Base-by-base conservation (phyloP, 2,113 vertebrate genomes). In the Ceyx melanurus region DNA sequence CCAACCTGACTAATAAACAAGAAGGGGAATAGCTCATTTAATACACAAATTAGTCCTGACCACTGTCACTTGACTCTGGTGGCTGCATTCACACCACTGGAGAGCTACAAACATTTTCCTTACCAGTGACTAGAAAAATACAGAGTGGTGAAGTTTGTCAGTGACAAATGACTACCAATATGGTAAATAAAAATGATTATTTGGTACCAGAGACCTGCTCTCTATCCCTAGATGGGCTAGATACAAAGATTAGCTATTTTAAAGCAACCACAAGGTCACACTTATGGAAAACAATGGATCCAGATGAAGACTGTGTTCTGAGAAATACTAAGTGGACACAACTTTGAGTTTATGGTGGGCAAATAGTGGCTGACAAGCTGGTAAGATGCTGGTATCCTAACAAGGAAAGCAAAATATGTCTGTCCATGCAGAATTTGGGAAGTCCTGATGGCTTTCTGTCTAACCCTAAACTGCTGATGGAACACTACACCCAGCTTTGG, bases 1-100 rank as follows among this genome's bases (percentile, higher is more conserved):
- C 0, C 19, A 94, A 86, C 45, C 45, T 0, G 13, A 78, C 76
- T 75, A 93, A 96, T 90, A 96, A 96, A 96, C 94, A 96, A 95
- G 90, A 92, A 95, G 48, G 61, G 50, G 53, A 94, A 86, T 40
- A 93, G 68, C 88, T 93, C 82, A 37, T 95, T 90, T 86, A 93
- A 86, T 86, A 75, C 28, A 94, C 83, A 91, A 88, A 88, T 95
- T 81, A 88, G 57, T 75, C 35, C 61, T 94, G 86, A 90, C 73
- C 25, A 12, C 40, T 61, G 61, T 68, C 81, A 53, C 82, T 57
- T 57, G 80, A 88, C 77, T 77, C 28, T 67, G 45, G 40, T 71
- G 40, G 76, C 94, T 95, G 78, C 23, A 67, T 51, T 81, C 57
- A 33, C 12, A 37, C 29, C 35, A 74, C 29, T 68, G 71, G 50